A percentile compares a stretch with the other conserved stretches of the same genome.
Conservation (phyloP, 2,113 vertebrate genomes). For the Pterocles orientalis region DNA sequence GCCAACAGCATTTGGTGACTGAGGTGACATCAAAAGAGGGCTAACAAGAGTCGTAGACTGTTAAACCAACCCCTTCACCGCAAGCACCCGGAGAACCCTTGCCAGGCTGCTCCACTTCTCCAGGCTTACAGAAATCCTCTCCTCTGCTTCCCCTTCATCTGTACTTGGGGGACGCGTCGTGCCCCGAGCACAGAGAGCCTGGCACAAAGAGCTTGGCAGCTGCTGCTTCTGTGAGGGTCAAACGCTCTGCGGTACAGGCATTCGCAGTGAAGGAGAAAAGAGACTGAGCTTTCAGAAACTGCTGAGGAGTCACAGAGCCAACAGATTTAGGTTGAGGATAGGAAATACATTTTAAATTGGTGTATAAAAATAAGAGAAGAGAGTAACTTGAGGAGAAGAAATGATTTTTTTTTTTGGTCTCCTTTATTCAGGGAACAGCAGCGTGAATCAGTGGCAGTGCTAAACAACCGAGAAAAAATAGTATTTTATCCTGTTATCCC, state of each 20-base stretch:
- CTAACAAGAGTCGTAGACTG: not conserved
- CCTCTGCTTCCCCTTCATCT: rapidly evolving
- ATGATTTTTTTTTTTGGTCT: not conserved
- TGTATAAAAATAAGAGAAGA: not conserved
- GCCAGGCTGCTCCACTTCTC: rapidly evolving
- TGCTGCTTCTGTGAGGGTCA: rapidly evolving
- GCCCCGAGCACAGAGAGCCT: not conserved
- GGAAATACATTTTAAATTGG: not conserved
- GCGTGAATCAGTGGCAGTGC: not conserved
- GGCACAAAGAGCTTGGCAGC: not conserved
- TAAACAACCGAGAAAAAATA: not conserved
- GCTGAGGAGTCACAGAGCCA: not conserved
- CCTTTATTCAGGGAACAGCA: not conserved
- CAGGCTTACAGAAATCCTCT: not conserved
- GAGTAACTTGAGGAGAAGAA: not conserved
- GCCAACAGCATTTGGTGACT: not conserved
- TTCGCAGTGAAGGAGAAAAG: not conserved
- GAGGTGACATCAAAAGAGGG: not conserved
- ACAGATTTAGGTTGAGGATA: not conserved
- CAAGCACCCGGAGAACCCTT: not conserved
- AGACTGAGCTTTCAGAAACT: not conserved
- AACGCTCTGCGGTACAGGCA: too few relatives aligned
- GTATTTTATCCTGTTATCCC: not conserved
- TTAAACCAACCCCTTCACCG: not conserved
- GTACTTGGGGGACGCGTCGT: rapidly evolving